These are phyloP conservation scores for Melikaiella ostensackeni DNA, from an alignment of 2,888 invertebrate species.

Conservation along the genomic window DNA sequence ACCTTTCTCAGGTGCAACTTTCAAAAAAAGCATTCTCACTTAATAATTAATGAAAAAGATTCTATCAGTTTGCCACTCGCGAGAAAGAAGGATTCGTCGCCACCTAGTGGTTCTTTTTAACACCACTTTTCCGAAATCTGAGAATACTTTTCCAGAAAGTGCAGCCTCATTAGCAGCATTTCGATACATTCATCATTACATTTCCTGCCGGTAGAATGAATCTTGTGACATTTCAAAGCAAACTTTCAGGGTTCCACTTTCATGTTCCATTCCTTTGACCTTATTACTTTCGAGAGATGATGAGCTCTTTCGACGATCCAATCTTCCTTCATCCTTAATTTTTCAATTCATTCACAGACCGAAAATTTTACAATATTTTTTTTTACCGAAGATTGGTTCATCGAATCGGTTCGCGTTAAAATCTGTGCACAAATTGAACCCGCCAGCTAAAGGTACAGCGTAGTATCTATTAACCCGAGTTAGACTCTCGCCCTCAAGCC, in stretches of 20 bases:
- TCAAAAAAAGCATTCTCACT: background rate
- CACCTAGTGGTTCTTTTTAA: background rate
- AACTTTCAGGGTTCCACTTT: conserved; percentile 13
- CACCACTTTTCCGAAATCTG: background rate
- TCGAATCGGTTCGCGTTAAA: background rate
- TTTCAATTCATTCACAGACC: background rate
- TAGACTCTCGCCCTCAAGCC: conserved; percentile 78
- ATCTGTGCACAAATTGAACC: conserved; percentile 52
- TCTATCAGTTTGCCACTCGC: background rate
- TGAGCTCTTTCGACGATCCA: background rate
- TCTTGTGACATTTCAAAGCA: conserved; percentile 1
- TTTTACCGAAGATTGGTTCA: background rate
- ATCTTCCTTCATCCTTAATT: background rate
- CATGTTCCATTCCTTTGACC: conserved; percentile 28
- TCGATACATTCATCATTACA: conserved; percentile 26
- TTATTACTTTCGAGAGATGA: background rate
- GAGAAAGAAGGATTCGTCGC: background rate
- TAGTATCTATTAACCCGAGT: conserved; percentile 78
- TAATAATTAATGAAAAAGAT: background rate
- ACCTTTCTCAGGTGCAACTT: background rate
- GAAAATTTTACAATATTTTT: conserved; percentile 35
- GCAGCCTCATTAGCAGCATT: conserved; percentile 8
- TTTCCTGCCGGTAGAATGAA: background rate
- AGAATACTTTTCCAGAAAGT: background rate
- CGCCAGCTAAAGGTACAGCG: conserved; percentile 77